A percentile compares a stretch with the other conserved stretches of the same genome.
Evolutionary conservation across 1,140 invertebrate genomes (phyloP).

Genomic region (Scaptodrosophila lebanonensis): DNA sequence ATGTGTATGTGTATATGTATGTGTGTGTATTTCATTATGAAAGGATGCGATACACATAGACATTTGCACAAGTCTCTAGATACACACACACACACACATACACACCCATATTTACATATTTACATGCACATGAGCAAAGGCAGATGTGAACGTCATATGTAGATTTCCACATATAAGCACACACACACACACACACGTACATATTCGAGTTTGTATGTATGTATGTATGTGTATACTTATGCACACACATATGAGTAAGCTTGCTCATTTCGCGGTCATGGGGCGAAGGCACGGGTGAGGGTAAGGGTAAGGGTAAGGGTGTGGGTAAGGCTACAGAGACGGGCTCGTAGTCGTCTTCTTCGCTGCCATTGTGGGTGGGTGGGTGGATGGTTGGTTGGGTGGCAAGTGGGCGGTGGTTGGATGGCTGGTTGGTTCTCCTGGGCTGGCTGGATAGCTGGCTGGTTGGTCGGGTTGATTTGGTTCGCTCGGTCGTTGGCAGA

Average conservation of each 20-base stretch:
- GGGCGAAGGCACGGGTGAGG: not conserved
- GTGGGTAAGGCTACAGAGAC: no score
- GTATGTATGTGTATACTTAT: not conserved
- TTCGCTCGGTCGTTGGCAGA: no score
- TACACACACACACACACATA: not conserved
- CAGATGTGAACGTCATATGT: conserved; percentile 4
- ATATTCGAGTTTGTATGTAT: not conserved
- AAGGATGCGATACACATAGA: no score
- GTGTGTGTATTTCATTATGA: no score
- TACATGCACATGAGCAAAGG: no score
- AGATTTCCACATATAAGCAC: not conserved
- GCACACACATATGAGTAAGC: not conserved
- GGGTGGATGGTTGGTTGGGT: not conserved
- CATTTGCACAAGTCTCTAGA: no score
- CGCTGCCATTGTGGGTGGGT: not conserved
- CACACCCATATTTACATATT: conserved; percentile 1
- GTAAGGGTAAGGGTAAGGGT: not conserved
- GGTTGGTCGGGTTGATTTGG: conserved; percentile 9
- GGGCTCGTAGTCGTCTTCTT: no score
- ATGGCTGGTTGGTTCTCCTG: conserved; percentile 2
- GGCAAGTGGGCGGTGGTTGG: not conserved
- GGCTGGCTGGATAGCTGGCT: conserved; percentile 4
- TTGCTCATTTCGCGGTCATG: conserved; percentile 31
- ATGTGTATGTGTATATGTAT: conserved; percentile 14
- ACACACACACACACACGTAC: conserved; percentile 1